A percentile compares a stretch with the other conserved stretches of the same genome.
Conservation (phyloP, 2,113 vertebrate genomes). For the Oncorhynchus nerka region DNA sequence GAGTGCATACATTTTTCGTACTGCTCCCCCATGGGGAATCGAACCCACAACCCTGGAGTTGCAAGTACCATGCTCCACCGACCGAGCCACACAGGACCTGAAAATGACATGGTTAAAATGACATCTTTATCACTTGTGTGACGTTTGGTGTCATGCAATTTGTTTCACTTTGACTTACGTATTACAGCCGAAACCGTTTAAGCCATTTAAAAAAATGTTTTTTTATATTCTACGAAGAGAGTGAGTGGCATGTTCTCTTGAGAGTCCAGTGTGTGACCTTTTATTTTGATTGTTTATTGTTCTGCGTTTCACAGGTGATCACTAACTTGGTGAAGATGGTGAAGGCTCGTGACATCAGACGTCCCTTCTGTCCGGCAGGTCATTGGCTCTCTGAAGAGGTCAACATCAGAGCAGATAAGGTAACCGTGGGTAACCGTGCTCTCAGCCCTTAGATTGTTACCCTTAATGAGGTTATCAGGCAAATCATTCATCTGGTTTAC, state of each 20-base stretch:
- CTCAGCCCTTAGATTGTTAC: neutral
- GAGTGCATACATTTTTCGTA: too few species aligned
- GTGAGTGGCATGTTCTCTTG: neutral
- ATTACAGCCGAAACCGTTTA: neutral
- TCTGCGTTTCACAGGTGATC: slow-evolving; percentile 81
- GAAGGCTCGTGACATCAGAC: slow-evolving; percentile 92
- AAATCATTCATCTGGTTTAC: neutral
- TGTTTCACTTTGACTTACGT: neutral
- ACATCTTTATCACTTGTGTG: slow-evolving; percentile 2
- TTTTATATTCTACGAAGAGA: neutral
- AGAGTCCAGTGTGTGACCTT: neutral
- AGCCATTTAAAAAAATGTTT: neutral
- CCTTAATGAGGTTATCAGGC: neutral
- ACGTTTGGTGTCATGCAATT: neutral
- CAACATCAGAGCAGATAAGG: slow-evolving; percentile 97
- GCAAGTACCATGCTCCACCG: too few species aligned
- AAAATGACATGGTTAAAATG: too few species aligned
- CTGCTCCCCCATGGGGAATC: too few species aligned
- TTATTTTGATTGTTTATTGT: neutral
- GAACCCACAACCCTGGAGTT: too few species aligned
- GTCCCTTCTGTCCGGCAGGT: slow-evolving; percentile 91
- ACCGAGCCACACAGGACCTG: too few species aligned
- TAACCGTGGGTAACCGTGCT: slow-evolving; percentile 74
- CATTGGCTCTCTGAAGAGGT: slow-evolving; percentile 97
- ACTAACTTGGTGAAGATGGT: slow-evolving; percentile 99